Conservation (phyloP, 2,888 invertebrate species). For the Branchellion lobata region DNA sequence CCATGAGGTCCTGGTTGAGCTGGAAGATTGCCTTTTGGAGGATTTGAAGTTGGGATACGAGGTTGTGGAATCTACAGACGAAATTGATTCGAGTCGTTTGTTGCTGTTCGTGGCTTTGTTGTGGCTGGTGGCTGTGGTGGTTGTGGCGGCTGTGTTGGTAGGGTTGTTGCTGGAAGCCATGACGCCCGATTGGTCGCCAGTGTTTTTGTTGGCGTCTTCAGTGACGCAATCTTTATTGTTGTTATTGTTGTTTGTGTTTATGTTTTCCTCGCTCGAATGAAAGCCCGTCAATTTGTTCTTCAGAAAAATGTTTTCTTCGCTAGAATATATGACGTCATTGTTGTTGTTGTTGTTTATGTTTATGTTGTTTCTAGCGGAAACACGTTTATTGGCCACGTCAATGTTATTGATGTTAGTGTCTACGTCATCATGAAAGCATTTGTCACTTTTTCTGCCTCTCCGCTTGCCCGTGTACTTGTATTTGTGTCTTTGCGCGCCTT, state of each 20-base stretch:
- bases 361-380: not conserved
- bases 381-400: not conserved
- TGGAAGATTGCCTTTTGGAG: not conserved
- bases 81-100: not conserved
- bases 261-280: conserved; percentile 7
- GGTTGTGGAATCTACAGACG: not conserved
- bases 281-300: conserved; percentile 13
- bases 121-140: not conserved
- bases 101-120: not conserved
- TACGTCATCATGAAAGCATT: not conserved
- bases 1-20: too few relatives aligned
- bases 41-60: not conserved
- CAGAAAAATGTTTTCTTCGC: not conserved
- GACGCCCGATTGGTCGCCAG: too few relatives aligned
- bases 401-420: not conserved
- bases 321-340: not conserved
- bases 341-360: conserved; percentile 9
- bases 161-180: too few relatives aligned
- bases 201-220: too few relatives aligned
- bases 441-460: not conserved
- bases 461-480: too few relatives aligned
- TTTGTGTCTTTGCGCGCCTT: too few relatives aligned
- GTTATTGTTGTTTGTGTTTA: conserved; percentile 11
- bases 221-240: conserved; percentile 4
- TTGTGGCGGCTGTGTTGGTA: not conserved